These are phyloP conservation scores for Meiosimyza decipiens DNA, from an alignment of 2,888 invertebrate genomes.

Conservation along the genomic window DNA sequence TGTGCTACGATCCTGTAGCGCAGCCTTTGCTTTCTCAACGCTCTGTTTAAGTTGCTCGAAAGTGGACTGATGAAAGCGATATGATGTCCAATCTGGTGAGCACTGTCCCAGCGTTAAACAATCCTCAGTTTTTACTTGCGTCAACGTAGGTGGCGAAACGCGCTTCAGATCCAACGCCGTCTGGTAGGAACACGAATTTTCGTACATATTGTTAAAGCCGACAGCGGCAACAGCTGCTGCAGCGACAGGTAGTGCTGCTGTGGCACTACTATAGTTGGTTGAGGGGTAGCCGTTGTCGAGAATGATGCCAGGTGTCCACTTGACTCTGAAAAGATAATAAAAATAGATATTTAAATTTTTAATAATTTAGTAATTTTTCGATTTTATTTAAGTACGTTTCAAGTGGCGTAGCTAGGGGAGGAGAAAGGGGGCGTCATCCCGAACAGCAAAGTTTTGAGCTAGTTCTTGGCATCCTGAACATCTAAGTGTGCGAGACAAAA, in stretches of 20 bases:
- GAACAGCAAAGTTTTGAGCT: too few relatives aligned
- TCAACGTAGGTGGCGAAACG: constrained; percentile 69
- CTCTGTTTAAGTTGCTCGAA: constrained; percentile 91
- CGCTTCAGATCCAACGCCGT: constrained; percentile 83
- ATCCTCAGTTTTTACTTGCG: constrained; percentile 69
- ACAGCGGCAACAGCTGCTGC: constrained; percentile 5
- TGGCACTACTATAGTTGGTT: constrained; percentile 33
- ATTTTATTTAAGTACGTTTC: too few relatives aligned
- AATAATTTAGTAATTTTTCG: too few relatives aligned
- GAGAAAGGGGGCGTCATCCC: too few relatives aligned
- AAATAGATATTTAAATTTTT: not conserved
- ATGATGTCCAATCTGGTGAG: constrained; percentile 80
- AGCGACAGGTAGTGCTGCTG: constrained; percentile 13
- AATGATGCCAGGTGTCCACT: constrained; percentile 58
- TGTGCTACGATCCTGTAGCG: constrained; percentile 79
- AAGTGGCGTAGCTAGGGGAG: too few relatives aligned
- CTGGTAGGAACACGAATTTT: constrained; percentile 93
- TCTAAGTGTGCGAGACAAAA: too few relatives aligned
- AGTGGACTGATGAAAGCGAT: constrained; percentile 86
- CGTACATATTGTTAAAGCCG: constrained; percentile 76
- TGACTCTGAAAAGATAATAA: constrained; percentile 52
- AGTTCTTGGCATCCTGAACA: too few relatives aligned
- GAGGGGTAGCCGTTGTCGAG: constrained; percentile 42
- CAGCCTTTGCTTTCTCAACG: constrained; percentile 90
- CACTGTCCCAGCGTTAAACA: constrained; percentile 68